Evolutionary conservation across 2,888 invertebrate genomes (phyloP).

Genomic region (Volucella inflata): DNA sequence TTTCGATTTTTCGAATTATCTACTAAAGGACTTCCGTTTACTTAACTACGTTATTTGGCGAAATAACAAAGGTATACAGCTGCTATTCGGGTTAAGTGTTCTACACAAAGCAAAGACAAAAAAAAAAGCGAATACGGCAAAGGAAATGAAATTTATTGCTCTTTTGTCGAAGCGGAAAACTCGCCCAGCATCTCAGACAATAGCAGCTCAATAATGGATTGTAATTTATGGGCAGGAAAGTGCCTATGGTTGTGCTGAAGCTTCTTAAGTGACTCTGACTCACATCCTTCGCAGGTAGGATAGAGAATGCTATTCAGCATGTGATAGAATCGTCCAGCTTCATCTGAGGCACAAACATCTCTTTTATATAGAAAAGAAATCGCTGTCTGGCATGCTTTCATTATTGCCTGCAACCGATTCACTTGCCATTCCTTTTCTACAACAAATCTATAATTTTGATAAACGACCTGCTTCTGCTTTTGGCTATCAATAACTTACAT

Average conservation of each 20-base stretch:
- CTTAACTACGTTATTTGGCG: slow-evolving; percentile 50
- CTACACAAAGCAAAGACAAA: slow-evolving; percentile 17
- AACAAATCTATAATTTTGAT: slow-evolving; percentile 73
- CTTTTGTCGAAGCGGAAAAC: slow-evolving; percentile 74
- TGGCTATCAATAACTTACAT: slow-evolving; percentile 73
- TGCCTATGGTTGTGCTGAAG: slow-evolving; percentile 50
- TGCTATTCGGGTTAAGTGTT: slow-evolving; percentile 59
- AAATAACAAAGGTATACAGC: slow-evolving; percentile 47
- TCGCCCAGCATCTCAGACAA: slow-evolving; percentile 74
- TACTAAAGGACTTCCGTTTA: slow-evolving; percentile 64
- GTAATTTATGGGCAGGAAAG: slow-evolving; percentile 70
- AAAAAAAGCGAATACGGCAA: slow-evolving; percentile 41
- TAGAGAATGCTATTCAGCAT: slow-evolving; percentile 31
- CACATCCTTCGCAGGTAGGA: slow-evolving; percentile 57
- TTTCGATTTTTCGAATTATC: slow-evolving; percentile 61
- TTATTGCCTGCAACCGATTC: slow-evolving; percentile 13
- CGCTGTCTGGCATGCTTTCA: slow-evolving; percentile 73
- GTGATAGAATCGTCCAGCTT: slow-evolving; percentile 53
- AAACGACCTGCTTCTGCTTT: slow-evolving; percentile 60
- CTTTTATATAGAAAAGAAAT: slow-evolving; percentile 70
- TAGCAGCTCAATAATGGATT: slow-evolving; percentile 75
- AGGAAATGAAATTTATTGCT: slow-evolving; percentile 69
- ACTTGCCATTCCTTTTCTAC: slow-evolving; percentile 32
- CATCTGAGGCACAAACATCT: slow-evolving; percentile 33
- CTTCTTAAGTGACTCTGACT: slow-evolving; percentile 59